These are phyloP conservation scores for Schizopygopsis malacanthus DNA, from an alignment of 2,797 vertebrate species.

Conservation along the genomic window DNA sequence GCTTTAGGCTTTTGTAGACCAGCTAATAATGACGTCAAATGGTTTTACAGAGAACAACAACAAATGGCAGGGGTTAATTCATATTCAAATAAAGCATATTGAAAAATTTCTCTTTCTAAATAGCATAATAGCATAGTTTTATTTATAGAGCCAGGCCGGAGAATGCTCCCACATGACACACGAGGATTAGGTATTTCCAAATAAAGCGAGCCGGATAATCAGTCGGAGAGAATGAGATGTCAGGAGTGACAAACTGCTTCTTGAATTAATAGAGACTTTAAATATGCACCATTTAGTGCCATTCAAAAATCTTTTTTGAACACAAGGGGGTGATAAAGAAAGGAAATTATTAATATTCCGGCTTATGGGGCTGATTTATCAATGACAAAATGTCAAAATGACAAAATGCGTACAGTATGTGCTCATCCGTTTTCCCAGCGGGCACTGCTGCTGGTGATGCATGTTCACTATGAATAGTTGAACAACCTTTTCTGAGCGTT, in stretches of 20 bases:
- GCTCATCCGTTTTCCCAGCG: not conserved
- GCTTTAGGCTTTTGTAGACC: not conserved
- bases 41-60: not conserved
- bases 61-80: conserved; percentile 9
- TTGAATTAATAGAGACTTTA: conserved; percentile 56
- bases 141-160: conserved; percentile 42
- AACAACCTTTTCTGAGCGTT: not conserved
- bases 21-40: not conserved
- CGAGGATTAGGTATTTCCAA: conserved; percentile 47
- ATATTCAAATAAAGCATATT: conserved; percentile 47
- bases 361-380: conserved; percentile 40
- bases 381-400: conserved; percentile 51
- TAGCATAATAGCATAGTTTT: conserved; percentile 37
- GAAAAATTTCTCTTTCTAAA: conserved; percentile 47
- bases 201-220: conserved; percentile 52
- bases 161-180: conserved; percentile 35
- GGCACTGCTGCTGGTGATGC: not conserved
- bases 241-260: conserved; percentile 56
- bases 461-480: conserved; percentile 19
- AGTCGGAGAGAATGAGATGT: conserved; percentile 55
- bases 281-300: conserved; percentile 58
- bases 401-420: conserved; percentile 9
- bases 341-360: conserved; percentile 47
- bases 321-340: conserved; percentile 43
- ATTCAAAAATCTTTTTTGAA: conserved; percentile 54